Evolutionary conservation across 1,140 invertebrate species (phyloP).

Genomic region (Paracyclopina nana): DNA sequence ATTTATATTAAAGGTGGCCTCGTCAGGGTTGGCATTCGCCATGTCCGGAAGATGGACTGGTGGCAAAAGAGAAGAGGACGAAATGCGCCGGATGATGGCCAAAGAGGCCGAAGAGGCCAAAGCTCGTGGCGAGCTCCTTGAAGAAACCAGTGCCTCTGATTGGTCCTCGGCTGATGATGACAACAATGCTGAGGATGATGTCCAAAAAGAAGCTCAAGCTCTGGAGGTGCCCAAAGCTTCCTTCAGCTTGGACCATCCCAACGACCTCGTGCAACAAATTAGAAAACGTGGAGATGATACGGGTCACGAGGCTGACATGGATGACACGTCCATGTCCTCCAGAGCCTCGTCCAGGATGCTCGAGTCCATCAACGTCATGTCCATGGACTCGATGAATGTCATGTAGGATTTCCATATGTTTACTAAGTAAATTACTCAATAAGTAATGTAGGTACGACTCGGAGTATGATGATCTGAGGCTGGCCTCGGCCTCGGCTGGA

Average conservation of each 20-base stretch:
- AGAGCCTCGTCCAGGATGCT: constrained; percentile 52
- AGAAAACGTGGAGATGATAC: constrained; percentile 43
- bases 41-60: constrained; percentile 7
- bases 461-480: constrained; percentile 44
- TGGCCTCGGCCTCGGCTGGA: no score
- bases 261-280: no score
- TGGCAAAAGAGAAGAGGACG: constrained; percentile 25
- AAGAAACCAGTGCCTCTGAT: constrained; percentile 27
- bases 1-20: no score
- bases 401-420: no score
- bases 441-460: no score
- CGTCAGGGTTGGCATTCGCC: constrained; percentile 8
- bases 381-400: constrained; percentile 50
- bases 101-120: neutral
- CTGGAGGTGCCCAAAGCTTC: no score
- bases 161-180: no score
- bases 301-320: constrained; percentile 35
- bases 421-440: no score
- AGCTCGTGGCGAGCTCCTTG: neutral
- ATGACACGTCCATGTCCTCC: constrained; percentile 48
- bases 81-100: constrained; percentile 28
- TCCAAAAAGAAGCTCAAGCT: no score
- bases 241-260: no score
- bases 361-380: constrained; percentile 49
- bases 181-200: no score